phyloP scores from a whole-genome alignment of 2,797 vertebrate genomes.

The Harpagifer antarcticus region DNA sequence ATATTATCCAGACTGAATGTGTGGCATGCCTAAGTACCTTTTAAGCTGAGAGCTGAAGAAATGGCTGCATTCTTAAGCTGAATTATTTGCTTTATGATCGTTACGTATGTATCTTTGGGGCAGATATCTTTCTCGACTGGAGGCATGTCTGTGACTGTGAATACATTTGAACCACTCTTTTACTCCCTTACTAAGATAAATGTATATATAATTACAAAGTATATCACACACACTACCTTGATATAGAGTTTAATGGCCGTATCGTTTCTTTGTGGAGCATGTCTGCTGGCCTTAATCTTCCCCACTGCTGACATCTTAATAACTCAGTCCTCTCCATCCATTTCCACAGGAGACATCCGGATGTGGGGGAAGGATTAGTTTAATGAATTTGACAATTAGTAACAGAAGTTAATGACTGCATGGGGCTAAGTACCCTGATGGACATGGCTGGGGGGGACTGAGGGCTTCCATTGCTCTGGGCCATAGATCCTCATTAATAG shows the following conservation, averaged over 20 bases:
- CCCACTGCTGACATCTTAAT: slow-evolving; percentile 85
- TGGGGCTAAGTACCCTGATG: slow-evolving; percentile 87
- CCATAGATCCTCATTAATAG: slow-evolving; percentile 89
- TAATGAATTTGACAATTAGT: slow-evolving; percentile 91
- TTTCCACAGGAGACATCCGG: slow-evolving; percentile 84
- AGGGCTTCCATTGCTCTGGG: slow-evolving; percentile 85
- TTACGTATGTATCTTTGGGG: slow-evolving; percentile 56
- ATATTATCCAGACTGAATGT: slow-evolving; percentile 69
- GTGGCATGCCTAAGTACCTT: slow-evolving; percentile 58
- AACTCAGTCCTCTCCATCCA: slow-evolving; percentile 84
- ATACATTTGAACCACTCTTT: slow-evolving; percentile 75
- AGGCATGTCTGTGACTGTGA: slow-evolving; percentile 74
- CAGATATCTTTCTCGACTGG: slow-evolving; percentile 63
- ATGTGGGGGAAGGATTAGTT: slow-evolving; percentile 83
- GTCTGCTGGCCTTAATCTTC: slow-evolving; percentile 85
- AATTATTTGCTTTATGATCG: slow-evolving; percentile 45
- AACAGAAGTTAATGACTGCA: slow-evolving; percentile 88
- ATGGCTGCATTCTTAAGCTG: slow-evolving; percentile 39
- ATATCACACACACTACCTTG: slow-evolving; percentile 80
- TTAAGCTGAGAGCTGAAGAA: slow-evolving; percentile 44
- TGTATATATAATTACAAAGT: slow-evolving; percentile 84
- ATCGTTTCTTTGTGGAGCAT: slow-evolving; percentile 82
- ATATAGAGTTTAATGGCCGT: slow-evolving; percentile 82
- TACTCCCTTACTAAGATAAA: slow-evolving; percentile 74
- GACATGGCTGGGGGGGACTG: slow-evolving; percentile 83